Conservation (phyloP, 1,140 invertebrate genomes). For the Neoseiulus cucumeris region DNA sequence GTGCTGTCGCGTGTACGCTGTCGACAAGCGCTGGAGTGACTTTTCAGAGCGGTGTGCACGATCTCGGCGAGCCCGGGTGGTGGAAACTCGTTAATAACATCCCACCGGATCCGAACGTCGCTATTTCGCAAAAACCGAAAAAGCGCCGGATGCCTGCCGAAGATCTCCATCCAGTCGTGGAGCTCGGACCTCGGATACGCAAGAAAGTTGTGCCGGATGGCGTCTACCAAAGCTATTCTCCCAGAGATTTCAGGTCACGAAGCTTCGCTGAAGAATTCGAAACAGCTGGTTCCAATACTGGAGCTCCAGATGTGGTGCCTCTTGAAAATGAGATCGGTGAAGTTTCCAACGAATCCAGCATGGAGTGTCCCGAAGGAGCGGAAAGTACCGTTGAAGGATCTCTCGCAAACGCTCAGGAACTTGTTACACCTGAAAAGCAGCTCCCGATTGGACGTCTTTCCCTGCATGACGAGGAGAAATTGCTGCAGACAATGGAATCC, state of each 20-base stretch:
- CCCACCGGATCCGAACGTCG: neutral
- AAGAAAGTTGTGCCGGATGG: neutral
- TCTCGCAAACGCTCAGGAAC: too few species aligned
- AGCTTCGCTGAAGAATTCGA: too few species aligned
- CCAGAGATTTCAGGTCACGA: too few species aligned
- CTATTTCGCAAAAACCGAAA: neutral
- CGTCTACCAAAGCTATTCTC: too few species aligned
- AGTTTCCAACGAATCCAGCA: too few species aligned
- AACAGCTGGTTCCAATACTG: too few species aligned
- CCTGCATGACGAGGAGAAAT: neutral
- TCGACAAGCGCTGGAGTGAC: neutral
- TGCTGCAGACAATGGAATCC: neutral
- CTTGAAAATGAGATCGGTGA: too few species aligned
- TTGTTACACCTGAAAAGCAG: too few species aligned
- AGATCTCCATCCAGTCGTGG: neutral
- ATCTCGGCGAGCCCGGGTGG: neutral
- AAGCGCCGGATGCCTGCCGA: neutral
- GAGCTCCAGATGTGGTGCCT: too few species aligned
- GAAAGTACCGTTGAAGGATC: too few species aligned
- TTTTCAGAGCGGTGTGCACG: neutral
- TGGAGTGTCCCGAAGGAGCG: too few species aligned
- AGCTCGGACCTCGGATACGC: neutral
- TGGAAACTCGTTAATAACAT: slow-evolving; percentile 5
- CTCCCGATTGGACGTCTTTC: too few species aligned
- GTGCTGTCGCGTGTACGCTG: neutral